A percentile compares a stretch with the other conserved stretches of the same genome.
phyloP scores from a whole-genome alignment of 1,140 invertebrate genomes.

The Phocides pigmalion region DNA sequence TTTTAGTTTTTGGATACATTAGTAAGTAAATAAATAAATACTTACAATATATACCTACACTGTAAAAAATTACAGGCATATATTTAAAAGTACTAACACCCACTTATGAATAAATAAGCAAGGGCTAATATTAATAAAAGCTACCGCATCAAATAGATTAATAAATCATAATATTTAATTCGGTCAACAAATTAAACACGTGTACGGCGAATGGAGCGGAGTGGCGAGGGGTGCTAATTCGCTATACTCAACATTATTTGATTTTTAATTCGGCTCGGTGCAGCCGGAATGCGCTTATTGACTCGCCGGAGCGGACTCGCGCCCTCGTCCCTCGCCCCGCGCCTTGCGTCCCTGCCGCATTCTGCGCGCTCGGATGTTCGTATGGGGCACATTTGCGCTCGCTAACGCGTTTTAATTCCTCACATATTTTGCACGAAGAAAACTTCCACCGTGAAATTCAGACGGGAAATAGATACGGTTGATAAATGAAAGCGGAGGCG shows the following conservation, averaged over 20 bases:
- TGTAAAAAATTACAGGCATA: too few relatives aligned
- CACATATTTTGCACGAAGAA: constrained; percentile 30
- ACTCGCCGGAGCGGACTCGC: constrained; percentile 42
- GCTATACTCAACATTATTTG: constrained; percentile 77
- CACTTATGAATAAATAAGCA: neutral
- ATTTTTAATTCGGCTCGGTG: constrained; percentile 75
- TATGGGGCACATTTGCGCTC: constrained; percentile 30
- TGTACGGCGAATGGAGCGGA: constrained; percentile 13
- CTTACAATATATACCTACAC: too few relatives aligned
- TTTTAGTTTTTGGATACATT: too few relatives aligned
- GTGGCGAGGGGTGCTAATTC: constrained; percentile 50
- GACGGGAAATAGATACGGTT: constrained; percentile 24
- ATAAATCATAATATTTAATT: constrained; percentile 31
- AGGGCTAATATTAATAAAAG: neutral
- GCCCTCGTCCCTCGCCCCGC: constrained; percentile 11
- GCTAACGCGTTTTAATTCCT: constrained; percentile 29
- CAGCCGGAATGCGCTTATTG: constrained; percentile 68
- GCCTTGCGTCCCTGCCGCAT: constrained; percentile 3
- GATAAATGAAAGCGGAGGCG: constrained; percentile 15
- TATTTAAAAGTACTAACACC: neutral
- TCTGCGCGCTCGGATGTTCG: constrained; percentile 12
- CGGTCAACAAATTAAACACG: constrained; percentile 31
- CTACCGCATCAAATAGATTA: constrained; percentile 1
- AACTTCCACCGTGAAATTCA: constrained; percentile 32
- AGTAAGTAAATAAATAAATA: too few relatives aligned